Conservation (phyloP, 2,888 invertebrate species). For the Sesia bembeciformis region DNA sequence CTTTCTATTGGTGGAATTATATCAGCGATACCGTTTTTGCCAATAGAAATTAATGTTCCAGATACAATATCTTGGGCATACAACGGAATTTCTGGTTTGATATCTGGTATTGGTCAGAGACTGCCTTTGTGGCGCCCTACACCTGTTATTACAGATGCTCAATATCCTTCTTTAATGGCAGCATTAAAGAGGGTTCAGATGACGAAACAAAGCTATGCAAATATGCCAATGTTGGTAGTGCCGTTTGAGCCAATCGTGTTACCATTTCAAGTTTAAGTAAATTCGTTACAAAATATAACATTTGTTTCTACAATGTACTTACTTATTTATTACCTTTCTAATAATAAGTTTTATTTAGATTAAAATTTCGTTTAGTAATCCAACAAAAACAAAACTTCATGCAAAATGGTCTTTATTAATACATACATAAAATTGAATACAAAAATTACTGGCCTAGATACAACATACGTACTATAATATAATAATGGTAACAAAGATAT, state of each 20-base stretch:
- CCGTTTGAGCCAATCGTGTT: constrained; percentile 21
- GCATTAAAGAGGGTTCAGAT: constrained; percentile 22
- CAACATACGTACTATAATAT: neutral
- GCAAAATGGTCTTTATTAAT: neutral
- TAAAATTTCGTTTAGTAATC: too few species aligned
- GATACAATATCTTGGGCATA: constrained; percentile 66
- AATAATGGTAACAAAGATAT: constrained; percentile 4
- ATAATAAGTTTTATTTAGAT: too few species aligned
- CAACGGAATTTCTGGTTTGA: constrained; percentile 40
- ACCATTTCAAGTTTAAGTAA: constrained; percentile 16
- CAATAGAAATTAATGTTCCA: constrained; percentile 78
- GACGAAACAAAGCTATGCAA: constrained; percentile 9
- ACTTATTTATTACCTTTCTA: too few species aligned
- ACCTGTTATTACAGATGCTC: constrained; percentile 3
- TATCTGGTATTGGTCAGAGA: constrained; percentile 44
- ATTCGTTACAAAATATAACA: neutral
- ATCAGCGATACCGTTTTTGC: constrained; percentile 70
- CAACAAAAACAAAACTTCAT: neutral
- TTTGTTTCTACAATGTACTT: too few species aligned
- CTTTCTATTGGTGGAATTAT: constrained; percentile 60
- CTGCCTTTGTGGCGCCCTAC: constrained; percentile 32
- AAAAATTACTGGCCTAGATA: neutral
- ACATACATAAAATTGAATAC: constrained; percentile 1
- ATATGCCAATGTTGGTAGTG: constrained; percentile 31
- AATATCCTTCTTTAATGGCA: constrained; percentile 20